phyloP scores from a whole-genome alignment of 2,888 invertebrate genomes.

The Sesia bembeciformis region DNA sequence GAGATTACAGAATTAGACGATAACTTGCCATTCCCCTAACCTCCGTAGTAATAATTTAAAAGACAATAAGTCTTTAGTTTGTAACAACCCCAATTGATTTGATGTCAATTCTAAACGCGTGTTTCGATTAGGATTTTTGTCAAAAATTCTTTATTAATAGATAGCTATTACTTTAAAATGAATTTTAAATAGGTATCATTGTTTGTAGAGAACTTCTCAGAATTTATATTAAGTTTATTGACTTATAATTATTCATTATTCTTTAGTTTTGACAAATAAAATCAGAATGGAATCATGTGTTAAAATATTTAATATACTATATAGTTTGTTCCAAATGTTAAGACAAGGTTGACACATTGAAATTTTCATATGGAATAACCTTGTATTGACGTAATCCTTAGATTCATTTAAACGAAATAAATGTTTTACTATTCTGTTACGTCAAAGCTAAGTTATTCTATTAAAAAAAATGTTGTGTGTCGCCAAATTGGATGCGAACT shows the following conservation, averaged over 20 bases:
- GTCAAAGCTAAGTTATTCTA: no score
- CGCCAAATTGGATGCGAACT: constrained; percentile 2
- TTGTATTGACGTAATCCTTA: no score
- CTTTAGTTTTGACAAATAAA: background rate
- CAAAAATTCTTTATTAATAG: constrained; percentile 8
- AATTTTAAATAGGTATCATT: background rate
- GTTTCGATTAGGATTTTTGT: constrained; percentile 14
- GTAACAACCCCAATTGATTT: constrained; percentile 29
- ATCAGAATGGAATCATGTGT: background rate
- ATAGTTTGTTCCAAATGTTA: background rate
- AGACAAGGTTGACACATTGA: background rate
- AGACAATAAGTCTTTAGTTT: constrained; percentile 41
- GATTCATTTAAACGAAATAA: no score
- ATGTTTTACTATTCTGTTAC: no score
- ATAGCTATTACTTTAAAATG: background rate
- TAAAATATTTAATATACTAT: background rate
- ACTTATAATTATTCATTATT: background rate
- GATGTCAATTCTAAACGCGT: constrained; percentile 35
- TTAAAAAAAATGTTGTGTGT: no score
- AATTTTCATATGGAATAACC: no score
- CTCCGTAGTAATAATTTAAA: constrained; percentile 26
- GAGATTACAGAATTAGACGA: no score
- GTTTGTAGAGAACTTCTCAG: no score
- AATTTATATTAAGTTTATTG: background rate
- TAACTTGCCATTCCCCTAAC: constrained; percentile 36